phyloP scores from a whole-genome alignment of 2,888 invertebrate species.

The Plagiodera versicolora region DNA sequence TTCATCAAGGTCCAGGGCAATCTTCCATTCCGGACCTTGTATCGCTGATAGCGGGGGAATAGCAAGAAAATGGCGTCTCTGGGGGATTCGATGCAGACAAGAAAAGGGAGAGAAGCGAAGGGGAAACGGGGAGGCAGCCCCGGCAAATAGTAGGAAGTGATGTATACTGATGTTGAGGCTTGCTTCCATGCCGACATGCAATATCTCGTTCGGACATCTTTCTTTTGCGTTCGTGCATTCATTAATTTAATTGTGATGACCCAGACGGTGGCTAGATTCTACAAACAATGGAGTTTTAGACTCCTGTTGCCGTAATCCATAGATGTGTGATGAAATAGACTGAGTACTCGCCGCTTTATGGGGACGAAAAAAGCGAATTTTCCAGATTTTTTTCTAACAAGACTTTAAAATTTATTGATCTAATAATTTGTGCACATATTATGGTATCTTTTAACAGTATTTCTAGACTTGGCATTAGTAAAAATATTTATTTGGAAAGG shows the following conservation, averaged over 20 bases:
- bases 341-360: too few relatives aligned
- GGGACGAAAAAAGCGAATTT: too few relatives aligned
- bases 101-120: conserved; percentile 35
- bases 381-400: too few relatives aligned
- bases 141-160: conserved; percentile 46
- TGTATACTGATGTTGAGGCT: conserved; percentile 15
- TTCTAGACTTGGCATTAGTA: too few relatives aligned
- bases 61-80: conserved; percentile 41
- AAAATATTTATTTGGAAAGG: too few relatives aligned
- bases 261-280: too few relatives aligned
- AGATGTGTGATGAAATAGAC: too few relatives aligned
- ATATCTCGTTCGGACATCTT: conserved; percentile 28
- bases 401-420: too few relatives aligned
- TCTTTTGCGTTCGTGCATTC: background rate
- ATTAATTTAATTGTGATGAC: background rate
- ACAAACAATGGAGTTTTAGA: too few relatives aligned
- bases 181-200: conserved; percentile 42
- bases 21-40: conserved; percentile 48
- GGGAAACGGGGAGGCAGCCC: conserved; percentile 44
- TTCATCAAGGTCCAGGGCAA: conserved; percentile 47
- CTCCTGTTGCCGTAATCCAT: too few relatives aligned
- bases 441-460: too few relatives aligned
- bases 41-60: conserved; percentile 47
- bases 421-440: too few relatives aligned
- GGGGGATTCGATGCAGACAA: conserved; percentile 36